Base-by-base conservation (phyloP, 2,888 invertebrate species). In the Drosophila stalkeri region DNA sequence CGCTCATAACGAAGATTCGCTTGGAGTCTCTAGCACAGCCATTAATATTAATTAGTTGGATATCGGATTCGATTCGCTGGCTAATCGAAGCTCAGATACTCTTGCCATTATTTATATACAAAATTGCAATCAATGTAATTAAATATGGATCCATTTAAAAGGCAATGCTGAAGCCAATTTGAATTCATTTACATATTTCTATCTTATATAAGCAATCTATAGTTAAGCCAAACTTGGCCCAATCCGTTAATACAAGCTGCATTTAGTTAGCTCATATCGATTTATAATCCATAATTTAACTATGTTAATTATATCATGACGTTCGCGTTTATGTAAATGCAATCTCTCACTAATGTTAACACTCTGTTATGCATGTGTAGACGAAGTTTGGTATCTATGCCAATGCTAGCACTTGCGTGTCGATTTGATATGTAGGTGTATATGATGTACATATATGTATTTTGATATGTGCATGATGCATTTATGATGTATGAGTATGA, bases 31-130 rank as follows among this genome's bases (percentile, higher is more conserved):
- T 14, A 27, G 14, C 11, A 5, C 18, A 2, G 18, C 37, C 20
- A 52, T 54, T 31, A 31, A 54, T 39, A 46, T 54, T 66, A 20
- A 66, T 65, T 46, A 43, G 51, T 20, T 9, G 8, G 20, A 37
- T 65, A n/a, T 44, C 9, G 18, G 3, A 4, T n/a, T 23, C 6
- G 27, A 60, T 27, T 9, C 7, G 16, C 39, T 16, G 14, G 14
- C 51, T 12, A n/a, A n/a, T 14, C 51, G 60, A 51, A 39, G n/a
- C 23, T 31, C 31, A 27, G 37, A 60, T 60, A 49, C 60, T 39
- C 60, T 60, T 31, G 49, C 27, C 49, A 33, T 33, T 7, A 18
- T 49, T 33, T 31, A 49, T 31, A 33, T 49, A 31, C 35, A 7
- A 20, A 52, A 18, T 20, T 35, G 52, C 52, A 23, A 37, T 51